Base-by-base conservation (phyloP, 2,113 vertebrate species). In the Indicator maculatus region DNA sequence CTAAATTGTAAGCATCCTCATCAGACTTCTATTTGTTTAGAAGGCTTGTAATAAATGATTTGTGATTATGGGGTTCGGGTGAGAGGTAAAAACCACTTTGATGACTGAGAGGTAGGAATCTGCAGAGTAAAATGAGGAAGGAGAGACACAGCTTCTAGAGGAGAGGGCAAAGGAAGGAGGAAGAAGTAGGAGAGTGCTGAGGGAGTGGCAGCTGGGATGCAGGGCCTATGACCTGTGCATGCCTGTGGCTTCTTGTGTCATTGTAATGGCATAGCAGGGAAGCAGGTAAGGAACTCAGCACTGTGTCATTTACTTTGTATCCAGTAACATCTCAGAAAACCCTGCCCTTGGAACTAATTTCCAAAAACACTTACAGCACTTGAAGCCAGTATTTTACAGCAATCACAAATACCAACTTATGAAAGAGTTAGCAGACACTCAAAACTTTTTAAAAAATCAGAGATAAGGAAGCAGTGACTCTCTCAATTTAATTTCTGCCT, bases 1-100 rank as follows among this genome's bases (percentile, higher is more conserved):
- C 87, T 88, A 72, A 95, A 92, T 96, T 93, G 91, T 92, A 87
- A 89, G 83, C 71, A 95, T 83, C 77, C 76, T 92, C 80, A 61
- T 28, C 53, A 79, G 47, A 83, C 61, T 73, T 89, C 55, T 72
- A 41, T 76, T 88, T 1, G 0, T 59, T 47, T 61, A 52, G 66
- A 75, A 66, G 30, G 87, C 70, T 80, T 75, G 60, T 72, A 90
- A 71, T 78, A 75, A 93, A 77, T 86, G 56, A 77, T 86, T 77
- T 89, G 36, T 89, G 78, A 90, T 89, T 93, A 90, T 16, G 30
- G 73, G 82, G 19, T 85, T 91, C 41, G 44, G 47, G 26, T 36
- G 10, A 91, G 87, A 87, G 58, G 86, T 69, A 65, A 84, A 66
- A 95, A 58, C 61, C 80, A 65, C 53, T 63, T 79, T 41, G 81